Evolutionary conservation across 2,888 invertebrate species (phyloP).

Genomic region (Eupithecia exiguata): DNA sequence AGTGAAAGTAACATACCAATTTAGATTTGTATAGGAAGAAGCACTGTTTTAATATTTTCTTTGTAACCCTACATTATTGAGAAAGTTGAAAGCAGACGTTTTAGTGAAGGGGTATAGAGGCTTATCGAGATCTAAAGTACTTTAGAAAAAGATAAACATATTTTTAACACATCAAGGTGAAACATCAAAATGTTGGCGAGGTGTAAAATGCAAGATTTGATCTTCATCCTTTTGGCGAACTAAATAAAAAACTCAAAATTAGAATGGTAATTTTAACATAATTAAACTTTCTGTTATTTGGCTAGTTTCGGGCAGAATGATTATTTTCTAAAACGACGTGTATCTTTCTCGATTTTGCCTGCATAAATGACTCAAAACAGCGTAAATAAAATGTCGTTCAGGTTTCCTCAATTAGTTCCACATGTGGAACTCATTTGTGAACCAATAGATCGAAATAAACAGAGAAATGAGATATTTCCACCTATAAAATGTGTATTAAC

Average conservation of each 20-base stretch:
- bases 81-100: conserved; percentile 34
- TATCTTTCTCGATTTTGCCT: neutral
- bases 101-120: conserved; percentile 8
- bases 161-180: neutral
- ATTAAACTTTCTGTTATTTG: neutral
- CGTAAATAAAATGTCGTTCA: too few relatives aligned
- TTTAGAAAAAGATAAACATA: neutral
- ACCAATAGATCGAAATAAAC: too few relatives aligned
- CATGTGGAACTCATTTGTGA: too few relatives aligned
- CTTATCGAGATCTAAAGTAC: neutral
- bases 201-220: neutral
- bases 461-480: too few relatives aligned
- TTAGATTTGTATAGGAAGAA: conserved; percentile 22
- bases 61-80: conserved; percentile 34
- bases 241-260: neutral
- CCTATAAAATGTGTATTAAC: too few relatives aligned
- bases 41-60: conserved; percentile 27
- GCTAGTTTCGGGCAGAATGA: neutral
- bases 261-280: too few relatives aligned
- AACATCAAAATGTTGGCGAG: neutral
- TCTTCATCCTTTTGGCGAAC: neutral
- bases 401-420: too few relatives aligned
- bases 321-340: neutral
- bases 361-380: too few relatives aligned
- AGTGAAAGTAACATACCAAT: conserved; percentile 7